Conservation (phyloP, 2,888 invertebrate species). For the Eupithecia inturbata region DNA sequence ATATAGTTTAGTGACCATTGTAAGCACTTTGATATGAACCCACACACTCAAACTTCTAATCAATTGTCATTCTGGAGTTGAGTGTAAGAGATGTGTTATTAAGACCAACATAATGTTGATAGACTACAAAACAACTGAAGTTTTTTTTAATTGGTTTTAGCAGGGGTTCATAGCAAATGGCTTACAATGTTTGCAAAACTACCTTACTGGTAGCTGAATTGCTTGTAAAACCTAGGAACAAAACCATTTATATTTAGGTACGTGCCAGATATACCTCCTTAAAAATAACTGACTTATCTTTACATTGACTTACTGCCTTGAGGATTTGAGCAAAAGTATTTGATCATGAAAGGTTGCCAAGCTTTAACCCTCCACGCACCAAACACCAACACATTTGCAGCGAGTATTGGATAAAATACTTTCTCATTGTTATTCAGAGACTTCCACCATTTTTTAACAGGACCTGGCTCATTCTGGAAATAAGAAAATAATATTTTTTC, state of each 20-base stretch:
- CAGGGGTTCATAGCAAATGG: not conserved
- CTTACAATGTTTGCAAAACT: not conserved
- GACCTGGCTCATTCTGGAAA: conserved; percentile 70
- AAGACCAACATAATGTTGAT: too few species aligned
- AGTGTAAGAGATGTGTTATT: too few species aligned
- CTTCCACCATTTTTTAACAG: conserved; percentile 87
- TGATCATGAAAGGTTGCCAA: conserved; percentile 89
- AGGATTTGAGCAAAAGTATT: conserved; percentile 94
- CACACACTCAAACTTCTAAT: not conserved
- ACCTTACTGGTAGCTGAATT: not conserved
- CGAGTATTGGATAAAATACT: conserved; percentile 91
- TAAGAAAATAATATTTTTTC: not conserved
- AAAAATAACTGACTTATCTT: too few species aligned
- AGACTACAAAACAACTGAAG: too few species aligned
- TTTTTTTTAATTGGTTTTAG: too few species aligned
- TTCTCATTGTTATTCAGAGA: conserved; percentile 88
- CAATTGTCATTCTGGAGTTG: not conserved
- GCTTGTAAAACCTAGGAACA: not conserved
- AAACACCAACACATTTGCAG: conserved; percentile 91
- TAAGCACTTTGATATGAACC: not conserved
- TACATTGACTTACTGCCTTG: conserved; percentile 85
- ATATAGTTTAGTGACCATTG: not conserved
- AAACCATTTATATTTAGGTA: not conserved
- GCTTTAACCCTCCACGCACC: conserved; percentile 91
- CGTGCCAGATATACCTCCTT: too few species aligned